Evolutionary conservation across 2,797 vertebrate species (phyloP).

Genomic region (Iguana delicatissima): DNA sequence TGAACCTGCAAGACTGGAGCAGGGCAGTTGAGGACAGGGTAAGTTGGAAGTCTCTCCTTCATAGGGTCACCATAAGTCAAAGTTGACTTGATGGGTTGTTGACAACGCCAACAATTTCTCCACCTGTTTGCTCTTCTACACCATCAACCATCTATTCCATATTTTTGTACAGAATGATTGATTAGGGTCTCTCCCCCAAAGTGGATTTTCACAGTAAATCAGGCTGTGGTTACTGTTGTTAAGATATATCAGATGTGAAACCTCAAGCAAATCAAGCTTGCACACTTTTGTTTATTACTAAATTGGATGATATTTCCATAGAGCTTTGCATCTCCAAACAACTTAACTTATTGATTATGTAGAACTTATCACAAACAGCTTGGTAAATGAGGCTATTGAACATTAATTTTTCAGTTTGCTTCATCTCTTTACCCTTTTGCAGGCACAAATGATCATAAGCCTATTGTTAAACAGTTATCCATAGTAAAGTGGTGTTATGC

Average conservation of each 20-base stretch:
- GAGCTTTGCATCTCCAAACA: neutral
- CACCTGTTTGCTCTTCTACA: neutral
- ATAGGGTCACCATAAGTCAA: too few species aligned
- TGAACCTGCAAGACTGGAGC: too few species aligned
- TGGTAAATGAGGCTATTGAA: neutral
- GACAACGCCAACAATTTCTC: neutral
- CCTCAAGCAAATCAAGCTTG: neutral
- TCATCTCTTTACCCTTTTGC: neutral
- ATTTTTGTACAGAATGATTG: neutral
- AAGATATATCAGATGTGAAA: too few species aligned
- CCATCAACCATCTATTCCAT: neutral
- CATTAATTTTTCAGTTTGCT: neutral
- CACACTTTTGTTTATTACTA: neutral
- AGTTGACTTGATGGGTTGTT: too few species aligned
- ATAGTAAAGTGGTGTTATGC: neutral
- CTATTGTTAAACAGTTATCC: neutral
- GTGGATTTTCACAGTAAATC: conserved; percentile 4
- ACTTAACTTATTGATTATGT: neutral
- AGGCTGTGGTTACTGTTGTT: neutral
- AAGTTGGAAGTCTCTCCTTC: too few species aligned
- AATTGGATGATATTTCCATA: neutral
- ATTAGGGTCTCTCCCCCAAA: neutral
- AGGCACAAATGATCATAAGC: neutral
- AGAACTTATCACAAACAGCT: neutral
- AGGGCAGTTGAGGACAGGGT: too few species aligned